These are phyloP conservation scores for Drosophila punjabiensis DNA, from an alignment of 1,140 invertebrate genomes.

Conservation along the genomic window DNA sequence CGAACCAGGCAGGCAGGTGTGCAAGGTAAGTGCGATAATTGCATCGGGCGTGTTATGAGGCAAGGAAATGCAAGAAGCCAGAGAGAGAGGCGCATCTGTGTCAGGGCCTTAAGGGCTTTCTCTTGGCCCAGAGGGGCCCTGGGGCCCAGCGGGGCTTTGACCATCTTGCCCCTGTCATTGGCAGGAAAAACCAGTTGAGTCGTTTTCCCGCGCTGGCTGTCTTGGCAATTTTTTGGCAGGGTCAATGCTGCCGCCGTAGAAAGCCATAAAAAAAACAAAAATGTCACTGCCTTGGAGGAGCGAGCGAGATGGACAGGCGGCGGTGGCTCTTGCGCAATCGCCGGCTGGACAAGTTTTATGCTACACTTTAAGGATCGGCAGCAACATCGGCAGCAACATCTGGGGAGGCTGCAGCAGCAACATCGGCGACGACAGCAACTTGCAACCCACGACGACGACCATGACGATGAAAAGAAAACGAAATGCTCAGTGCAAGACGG, in stretches of 20 bases:
- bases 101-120: constrained; percentile 65
- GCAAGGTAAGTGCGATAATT: constrained; percentile 35
- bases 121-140: constrained; percentile 24
- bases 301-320: constrained; percentile 8
- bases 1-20: constrained; percentile 40
- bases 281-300: constrained; percentile 59
- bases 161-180: constrained; percentile 43
- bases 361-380: constrained; percentile 78
- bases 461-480: constrained; percentile 75
- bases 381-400: constrained; percentile 16
- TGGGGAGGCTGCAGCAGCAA: constrained; percentile 20
- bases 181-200: constrained; percentile 66
- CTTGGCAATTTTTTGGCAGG: constrained; percentile 54
- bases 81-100: constrained; percentile 23
- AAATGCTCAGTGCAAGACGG: constrained; percentile 72
- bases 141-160: constrained; percentile 8
- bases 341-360: constrained; percentile 73
- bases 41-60: constrained; percentile 20
- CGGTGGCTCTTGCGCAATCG: constrained; percentile 69
- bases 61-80: constrained; percentile 19
- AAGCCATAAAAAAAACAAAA: constrained; percentile 69
- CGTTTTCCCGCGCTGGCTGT: constrained; percentile 67
- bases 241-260: constrained; percentile 76
- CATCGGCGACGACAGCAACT: constrained; percentile 29
- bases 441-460: constrained; percentile 15